A percentile compares a stretch with the other conserved stretches of the same genome.
Conservation (phyloP, 2,888 invertebrate species). For the Cotesia congregata region DNA sequence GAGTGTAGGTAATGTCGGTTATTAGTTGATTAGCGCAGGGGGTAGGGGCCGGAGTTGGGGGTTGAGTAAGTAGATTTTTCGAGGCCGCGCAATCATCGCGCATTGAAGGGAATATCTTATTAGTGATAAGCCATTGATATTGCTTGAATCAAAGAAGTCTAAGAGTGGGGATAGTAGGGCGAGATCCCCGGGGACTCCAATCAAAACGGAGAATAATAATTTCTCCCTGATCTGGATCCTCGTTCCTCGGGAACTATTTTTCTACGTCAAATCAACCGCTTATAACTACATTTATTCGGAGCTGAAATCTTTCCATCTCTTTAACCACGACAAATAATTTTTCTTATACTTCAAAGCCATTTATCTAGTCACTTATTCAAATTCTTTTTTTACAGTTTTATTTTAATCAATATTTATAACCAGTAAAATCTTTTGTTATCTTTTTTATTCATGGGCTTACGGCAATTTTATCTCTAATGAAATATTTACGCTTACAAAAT, state of each 20-base stretch:
- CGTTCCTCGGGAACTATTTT: slow-evolving; percentile 21
- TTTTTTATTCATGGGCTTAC: too few relatives aligned
- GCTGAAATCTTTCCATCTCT: slow-evolving; percentile 13
- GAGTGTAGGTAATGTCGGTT: too few relatives aligned
- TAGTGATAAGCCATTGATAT: slow-evolving; percentile 68
- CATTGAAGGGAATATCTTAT: slow-evolving; percentile 66
- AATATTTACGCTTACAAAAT: too few relatives aligned
- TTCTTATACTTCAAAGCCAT: slow-evolving; percentile 1
- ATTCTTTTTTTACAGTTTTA: not conserved
- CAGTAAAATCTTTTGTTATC: too few relatives aligned
- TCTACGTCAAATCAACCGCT: slow-evolving; percentile 28
- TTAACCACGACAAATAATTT: slow-evolving; percentile 21
- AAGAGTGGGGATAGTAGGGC: slow-evolving; percentile 29
- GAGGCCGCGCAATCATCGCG: slow-evolving; percentile 60
- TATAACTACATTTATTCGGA: slow-evolving; percentile 30
- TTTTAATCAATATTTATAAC: too few relatives aligned
- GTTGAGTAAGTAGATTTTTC: slow-evolving; percentile 38
- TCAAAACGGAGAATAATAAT: slow-evolving; percentile 67
- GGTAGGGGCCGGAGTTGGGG: slow-evolving; percentile 26
- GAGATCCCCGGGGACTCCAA: slow-evolving; percentile 65
- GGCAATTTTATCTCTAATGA: too few relatives aligned
- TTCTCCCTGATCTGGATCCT: slow-evolving; percentile 38
- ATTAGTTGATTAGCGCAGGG: not conserved
- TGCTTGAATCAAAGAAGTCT: slow-evolving; percentile 50
- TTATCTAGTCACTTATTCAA: not conserved